Percentiles rank a stretch among this genome's conserved stretches.
Evolutionary conservation across 2,888 invertebrate species (phyloP).

Genomic region (Megamerina dolium): DNA sequence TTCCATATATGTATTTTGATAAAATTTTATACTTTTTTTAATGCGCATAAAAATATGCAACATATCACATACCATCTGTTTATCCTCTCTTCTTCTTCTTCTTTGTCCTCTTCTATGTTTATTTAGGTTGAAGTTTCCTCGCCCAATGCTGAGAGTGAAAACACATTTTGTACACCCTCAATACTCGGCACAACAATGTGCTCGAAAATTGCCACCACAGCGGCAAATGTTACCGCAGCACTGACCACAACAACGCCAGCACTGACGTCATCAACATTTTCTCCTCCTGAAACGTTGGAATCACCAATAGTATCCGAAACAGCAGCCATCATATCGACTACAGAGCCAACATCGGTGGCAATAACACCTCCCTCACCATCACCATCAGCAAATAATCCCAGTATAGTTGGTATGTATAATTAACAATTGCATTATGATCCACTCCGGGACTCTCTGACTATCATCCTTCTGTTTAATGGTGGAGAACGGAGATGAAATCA

Average conservation of each 20-base stretch:
- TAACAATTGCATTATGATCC: too few relatives aligned
- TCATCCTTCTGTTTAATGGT: too few relatives aligned
- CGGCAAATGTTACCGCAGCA: slow-evolving; percentile 42
- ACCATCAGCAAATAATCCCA: neutral
- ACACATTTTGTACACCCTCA: slow-evolving; percentile 48
- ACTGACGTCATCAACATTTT: slow-evolving; percentile 22
- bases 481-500: too few relatives aligned
- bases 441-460: too few relatives aligned
- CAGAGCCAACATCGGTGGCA: slow-evolving; percentile 23
- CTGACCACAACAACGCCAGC: slow-evolving; percentile 37
- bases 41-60: too few relatives aligned
- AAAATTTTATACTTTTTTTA: too few relatives aligned
- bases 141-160: slow-evolving; percentile 49
- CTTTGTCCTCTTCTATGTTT: too few relatives aligned
- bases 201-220: slow-evolving; percentile 46
- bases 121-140: slow-evolving; percentile 51
- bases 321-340: slow-evolving; percentile 18
- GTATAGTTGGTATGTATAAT: slow-evolving; percentile 7
- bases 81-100: too few relatives aligned
- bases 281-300: too few relatives aligned
- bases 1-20: too few relatives aligned
- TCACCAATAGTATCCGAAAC: too few relatives aligned
- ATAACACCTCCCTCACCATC: slow-evolving; percentile 8
- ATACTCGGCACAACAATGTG: slow-evolving; percentile 49
- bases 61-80: too few relatives aligned